phyloP scores from a whole-genome alignment of 2,888 invertebrate genomes.

The Plebejus melissa region DNA sequence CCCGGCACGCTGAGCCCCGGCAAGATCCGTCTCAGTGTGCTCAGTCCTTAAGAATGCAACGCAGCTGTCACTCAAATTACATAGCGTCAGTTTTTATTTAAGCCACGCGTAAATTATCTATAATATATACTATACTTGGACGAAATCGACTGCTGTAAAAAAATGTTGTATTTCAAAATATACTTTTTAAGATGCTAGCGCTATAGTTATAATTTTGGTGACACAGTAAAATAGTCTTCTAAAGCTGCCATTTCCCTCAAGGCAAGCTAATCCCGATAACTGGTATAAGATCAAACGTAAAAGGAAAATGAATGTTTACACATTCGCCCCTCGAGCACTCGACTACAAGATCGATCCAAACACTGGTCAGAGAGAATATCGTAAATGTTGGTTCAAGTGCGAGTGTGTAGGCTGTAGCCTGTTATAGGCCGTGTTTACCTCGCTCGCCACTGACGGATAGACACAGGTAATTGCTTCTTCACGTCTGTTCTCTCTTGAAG shows the following conservation, averaged over 20 bases:
- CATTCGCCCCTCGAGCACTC: neutral
- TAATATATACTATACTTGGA: too few species aligned
- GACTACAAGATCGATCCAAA: neutral
- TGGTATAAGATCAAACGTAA: neutral
- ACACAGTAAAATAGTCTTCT: too few species aligned
- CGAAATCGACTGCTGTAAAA: neutral
- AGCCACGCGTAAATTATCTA: too few species aligned
- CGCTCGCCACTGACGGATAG: neutral
- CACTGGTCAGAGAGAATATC: neutral
- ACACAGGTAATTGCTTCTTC: constrained; percentile 5
- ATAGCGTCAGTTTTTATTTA: neutral
- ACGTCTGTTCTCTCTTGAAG: neutral
- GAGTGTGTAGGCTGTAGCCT: neutral
- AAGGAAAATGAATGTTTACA: neutral
- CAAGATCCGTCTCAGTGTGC: too few species aligned
- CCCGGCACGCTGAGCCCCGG: too few species aligned
- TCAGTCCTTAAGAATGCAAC: too few species aligned
- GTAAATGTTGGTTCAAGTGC: neutral
- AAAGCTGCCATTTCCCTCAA: too few species aligned
- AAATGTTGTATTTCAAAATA: too few species aligned
- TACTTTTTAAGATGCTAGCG: too few species aligned
- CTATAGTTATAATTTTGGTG: too few species aligned
- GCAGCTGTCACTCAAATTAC: neutral
- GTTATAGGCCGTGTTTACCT: neutral
- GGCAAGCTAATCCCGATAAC: neutral